These are phyloP conservation scores for Gastracanthus pulcherrimus DNA, from an alignment of 2,888 invertebrate species.

Conservation along the genomic window DNA sequence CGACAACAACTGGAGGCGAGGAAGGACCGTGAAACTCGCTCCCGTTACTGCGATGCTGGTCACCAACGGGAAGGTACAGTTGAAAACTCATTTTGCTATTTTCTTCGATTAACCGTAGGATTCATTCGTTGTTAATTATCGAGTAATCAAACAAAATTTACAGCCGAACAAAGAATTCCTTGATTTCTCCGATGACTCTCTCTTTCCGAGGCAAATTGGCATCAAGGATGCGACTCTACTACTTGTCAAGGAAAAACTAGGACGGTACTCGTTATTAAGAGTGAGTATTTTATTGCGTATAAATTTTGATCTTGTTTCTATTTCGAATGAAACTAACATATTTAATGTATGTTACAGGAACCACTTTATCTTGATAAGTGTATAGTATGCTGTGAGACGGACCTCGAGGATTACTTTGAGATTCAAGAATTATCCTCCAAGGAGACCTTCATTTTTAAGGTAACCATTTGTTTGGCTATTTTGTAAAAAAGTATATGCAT, in stretches of 20 bases:
- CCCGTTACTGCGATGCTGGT: conserved; percentile 94
- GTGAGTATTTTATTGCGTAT: conserved; percentile 71
- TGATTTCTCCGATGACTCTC: conserved; percentile 82
- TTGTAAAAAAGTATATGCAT: too few species aligned
- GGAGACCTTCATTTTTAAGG: conserved; percentile 97
- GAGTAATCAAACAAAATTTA: conserved; percentile 3
- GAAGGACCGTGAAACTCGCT: conserved; percentile 91
- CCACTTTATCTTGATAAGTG: conserved; percentile 94
- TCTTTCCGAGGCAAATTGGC: conserved; percentile 86
- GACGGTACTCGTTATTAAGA: conserved; percentile 90
- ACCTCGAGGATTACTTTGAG: conserved; percentile 96
- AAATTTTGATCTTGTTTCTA: not conserved
- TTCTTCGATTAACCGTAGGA: not conserved
- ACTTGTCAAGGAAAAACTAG: conserved; percentile 93
- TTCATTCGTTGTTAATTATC: not conserved
- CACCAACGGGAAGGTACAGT: conserved; percentile 90
- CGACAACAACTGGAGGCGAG: conserved; percentile 94
- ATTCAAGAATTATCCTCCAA: conserved; percentile 95
- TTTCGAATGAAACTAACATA: not conserved
- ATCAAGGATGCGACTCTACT: conserved; percentile 93
- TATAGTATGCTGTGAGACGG: conserved; percentile 93
- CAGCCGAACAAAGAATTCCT: conserved; percentile 86
- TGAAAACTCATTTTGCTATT: not conserved
- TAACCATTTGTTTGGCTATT: too few species aligned
- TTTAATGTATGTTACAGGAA: conserved; percentile 79